Base-by-base conservation (phyloP, 1,140 invertebrate genomes). In the Gryon sp. region DNA sequence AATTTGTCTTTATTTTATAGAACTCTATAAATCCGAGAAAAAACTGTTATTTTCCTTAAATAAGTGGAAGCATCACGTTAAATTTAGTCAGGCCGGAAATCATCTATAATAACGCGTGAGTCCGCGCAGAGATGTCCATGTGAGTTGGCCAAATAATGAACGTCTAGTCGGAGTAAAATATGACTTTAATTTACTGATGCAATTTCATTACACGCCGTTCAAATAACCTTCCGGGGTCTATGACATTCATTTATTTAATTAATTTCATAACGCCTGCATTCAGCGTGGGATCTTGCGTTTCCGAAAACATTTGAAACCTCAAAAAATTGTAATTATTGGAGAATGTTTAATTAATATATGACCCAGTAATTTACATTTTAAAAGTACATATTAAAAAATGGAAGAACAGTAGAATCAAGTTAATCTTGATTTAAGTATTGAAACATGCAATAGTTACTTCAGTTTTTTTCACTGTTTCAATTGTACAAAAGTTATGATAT, bases 161-260 rank as follows among this genome's bases (percentile, higher is more conserved):
- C 48, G 57, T 62, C 38, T 60, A 20, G 11, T 7, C 6, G 15
- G 57, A 11, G 40, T 70, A 53, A 62, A 63, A 55, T 72, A 72
- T 72, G 57, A 62, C 68, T 72, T 72, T 72, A 72, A 72, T 72
- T 62, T 72, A 72, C 68, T 40, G 57, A 72, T 63, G 68, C 68
- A 72, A 55, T 72, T 62, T 72, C 68, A 62, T 72, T 72, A 72
- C 20, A 52, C 66, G 43, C 66, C 38, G 48, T 55, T 72, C 48
- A 19, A 55, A 55, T 62, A 55, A 70, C 66, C 34, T 55, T 38
- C 55, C 57, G 30, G n/a, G 36, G 11, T 48, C 20, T 41, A 55
- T 45, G 53, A 45, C 60, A 68, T 70, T 60, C 45, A 62, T 70
- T 70, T 70, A 40, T 70, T 70, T 62, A 70, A 70, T 70, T 70